Percentiles rank a stretch among this genome's conserved stretches.
Conservation (phyloP, 1,140 invertebrate genomes). For the Drosophila santomea region DNA sequence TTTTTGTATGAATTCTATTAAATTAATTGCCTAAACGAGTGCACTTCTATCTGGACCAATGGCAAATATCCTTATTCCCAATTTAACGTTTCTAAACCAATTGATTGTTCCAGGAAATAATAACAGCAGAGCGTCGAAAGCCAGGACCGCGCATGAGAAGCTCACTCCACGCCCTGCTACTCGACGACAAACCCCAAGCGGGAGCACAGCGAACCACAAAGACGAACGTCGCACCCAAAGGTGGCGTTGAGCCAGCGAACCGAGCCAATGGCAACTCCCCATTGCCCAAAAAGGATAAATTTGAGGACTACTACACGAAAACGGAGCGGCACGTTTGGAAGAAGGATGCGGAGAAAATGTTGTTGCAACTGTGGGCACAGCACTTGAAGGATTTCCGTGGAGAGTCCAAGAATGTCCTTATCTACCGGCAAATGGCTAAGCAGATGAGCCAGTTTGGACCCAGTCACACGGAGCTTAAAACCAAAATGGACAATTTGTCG, state of each 20-base stretch:
- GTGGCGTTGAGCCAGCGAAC: not conserved
- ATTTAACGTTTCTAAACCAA: not conserved
- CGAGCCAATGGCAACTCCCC: not conserved
- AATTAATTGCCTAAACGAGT: too few relatives aligned
- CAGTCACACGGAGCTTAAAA: constrained; percentile 50
- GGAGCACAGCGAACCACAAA: not conserved
- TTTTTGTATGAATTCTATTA: too few relatives aligned
- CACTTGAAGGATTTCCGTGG: constrained; percentile 36
- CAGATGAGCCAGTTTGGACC: constrained; percentile 49
- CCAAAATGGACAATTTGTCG: constrained; percentile 64
- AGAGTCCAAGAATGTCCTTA: constrained; percentile 22
- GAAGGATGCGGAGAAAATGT: constrained; percentile 50
- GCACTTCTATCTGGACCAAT: too few relatives aligned
- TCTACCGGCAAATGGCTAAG: constrained; percentile 46
- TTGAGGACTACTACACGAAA: constrained; percentile 14
- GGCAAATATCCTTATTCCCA: too few relatives aligned
- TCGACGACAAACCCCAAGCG: not conserved
- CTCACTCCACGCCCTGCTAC: constrained; percentile 2
- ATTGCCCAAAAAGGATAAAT: not conserved
- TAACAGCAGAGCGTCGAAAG: not conserved
- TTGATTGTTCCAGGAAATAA: not conserved
- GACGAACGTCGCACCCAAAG: not conserved
- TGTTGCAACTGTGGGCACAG: constrained; percentile 56
- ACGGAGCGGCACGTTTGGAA: constrained; percentile 49
- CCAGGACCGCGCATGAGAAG: not conserved